Percentiles rank a stretch among this genome's conserved stretches.
These are phyloP conservation scores for Eilema griseolum DNA, from an alignment of 2,888 invertebrate genomes.

Conservation along the genomic window DNA sequence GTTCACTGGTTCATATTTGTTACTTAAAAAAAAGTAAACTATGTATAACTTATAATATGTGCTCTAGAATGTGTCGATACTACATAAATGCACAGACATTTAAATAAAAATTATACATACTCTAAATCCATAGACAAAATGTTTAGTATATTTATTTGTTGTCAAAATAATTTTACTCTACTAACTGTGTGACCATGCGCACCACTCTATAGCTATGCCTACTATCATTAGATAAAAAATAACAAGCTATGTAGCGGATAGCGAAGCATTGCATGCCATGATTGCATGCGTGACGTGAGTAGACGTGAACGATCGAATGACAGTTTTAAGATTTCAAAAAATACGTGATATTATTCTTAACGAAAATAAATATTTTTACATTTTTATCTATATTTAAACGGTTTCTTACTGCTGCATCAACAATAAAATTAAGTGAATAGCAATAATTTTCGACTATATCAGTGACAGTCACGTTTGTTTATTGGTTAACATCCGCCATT, in stretches of 20 bases:
- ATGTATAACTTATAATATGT: too few relatives aligned
- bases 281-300: slow-evolving; percentile 68
- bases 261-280: slow-evolving; percentile 47
- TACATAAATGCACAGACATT: too few relatives aligned
- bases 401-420: slow-evolving; percentile 58
- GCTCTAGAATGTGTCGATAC: too few relatives aligned
- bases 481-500: slow-evolving; percentile 87
- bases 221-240: slow-evolving; percentile 46
- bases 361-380: slow-evolving; percentile 76
- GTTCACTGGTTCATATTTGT: too few relatives aligned
- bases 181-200: neutral
- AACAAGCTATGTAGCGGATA: slow-evolving; percentile 43
- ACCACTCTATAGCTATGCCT: slow-evolving; percentile 6
- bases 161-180: neutral
- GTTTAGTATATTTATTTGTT: neutral
- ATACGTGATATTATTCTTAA: slow-evolving; percentile 74
- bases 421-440: slow-evolving; percentile 66
- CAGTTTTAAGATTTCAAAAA: slow-evolving; percentile 78
- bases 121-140: neutral
- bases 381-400: slow-evolving; percentile 72
- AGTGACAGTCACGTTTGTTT: slow-evolving; percentile 85
- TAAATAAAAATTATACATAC: too few relatives aligned
- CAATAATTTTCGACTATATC: slow-evolving; percentile 61
- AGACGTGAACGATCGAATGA: slow-evolving; percentile 82
- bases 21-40: too few relatives aligned